Conservation (phyloP, 2,113 vertebrate genomes). For the Pollachius pollachius region DNA sequence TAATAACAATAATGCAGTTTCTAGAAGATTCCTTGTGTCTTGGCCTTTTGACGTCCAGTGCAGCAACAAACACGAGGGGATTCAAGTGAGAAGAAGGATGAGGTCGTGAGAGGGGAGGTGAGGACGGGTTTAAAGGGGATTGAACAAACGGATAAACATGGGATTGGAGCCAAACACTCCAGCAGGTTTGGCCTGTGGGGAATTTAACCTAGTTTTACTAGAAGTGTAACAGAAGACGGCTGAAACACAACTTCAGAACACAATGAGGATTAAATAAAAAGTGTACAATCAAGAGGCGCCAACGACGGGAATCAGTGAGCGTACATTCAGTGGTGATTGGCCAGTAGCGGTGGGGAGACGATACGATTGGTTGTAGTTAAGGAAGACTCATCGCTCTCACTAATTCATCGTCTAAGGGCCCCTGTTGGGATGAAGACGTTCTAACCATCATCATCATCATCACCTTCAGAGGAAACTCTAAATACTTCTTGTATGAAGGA, state of each 20-base stretch:
- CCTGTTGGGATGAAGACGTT: too few relatives aligned
- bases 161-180: too few relatives aligned
- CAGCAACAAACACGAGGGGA: not conserved
- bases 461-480: too few relatives aligned
- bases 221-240: too few relatives aligned
- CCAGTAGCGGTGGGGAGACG: conserved; percentile 3
- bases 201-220: too few relatives aligned
- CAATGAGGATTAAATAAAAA: conserved; percentile 5
- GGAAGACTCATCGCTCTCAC: not conserved
- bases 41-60: not conserved
- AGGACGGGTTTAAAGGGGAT: not conserved
- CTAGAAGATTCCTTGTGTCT: not conserved
- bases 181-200: too few relatives aligned
- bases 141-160: not conserved
- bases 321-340: conserved; percentile 63
- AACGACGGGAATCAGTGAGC: conserved; percentile 51
- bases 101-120: not conserved
- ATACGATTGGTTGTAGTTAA: conserved; percentile 16
- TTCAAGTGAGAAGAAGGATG: not conserved
- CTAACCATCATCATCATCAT: too few relatives aligned
- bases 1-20: too few relatives aligned
- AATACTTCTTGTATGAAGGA: too few relatives aligned
- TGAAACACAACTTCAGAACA: conserved; percentile 14
- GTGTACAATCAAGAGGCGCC: conserved; percentile 41
- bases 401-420: too few relatives aligned